These are phyloP conservation scores for Trogon surrucura DNA, from an alignment of 2,113 vertebrate species.

Conservation along the genomic window DNA sequence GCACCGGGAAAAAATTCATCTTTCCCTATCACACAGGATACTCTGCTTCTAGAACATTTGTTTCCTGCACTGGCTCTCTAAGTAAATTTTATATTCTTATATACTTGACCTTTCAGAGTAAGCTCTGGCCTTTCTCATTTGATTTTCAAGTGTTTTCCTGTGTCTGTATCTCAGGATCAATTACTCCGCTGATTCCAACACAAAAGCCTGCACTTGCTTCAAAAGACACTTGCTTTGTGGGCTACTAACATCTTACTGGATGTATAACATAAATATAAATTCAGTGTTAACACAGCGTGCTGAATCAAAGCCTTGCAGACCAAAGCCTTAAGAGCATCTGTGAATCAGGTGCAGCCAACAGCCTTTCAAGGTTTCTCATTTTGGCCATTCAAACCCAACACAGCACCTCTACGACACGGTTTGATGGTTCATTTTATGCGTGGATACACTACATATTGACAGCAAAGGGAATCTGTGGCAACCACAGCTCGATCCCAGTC, in stretches of 20 bases:
- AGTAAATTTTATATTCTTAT: neutral
- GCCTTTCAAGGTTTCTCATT: neutral
- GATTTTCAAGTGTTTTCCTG: neutral
- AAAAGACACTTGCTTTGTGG: neutral
- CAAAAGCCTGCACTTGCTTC: neutral
- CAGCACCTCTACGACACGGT: neutral
- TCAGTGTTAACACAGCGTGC: neutral
- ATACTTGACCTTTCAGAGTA: neutral
- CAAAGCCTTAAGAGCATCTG: neutral
- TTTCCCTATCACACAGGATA: neutral
- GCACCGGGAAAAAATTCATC: neutral
- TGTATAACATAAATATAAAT: neutral
- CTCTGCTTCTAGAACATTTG: neutral
- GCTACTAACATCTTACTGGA: neutral
- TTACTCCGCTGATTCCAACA: neutral
- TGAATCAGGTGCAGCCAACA: neutral
- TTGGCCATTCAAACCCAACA: neutral
- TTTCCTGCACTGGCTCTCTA: neutral
- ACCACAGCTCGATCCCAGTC: neutral
- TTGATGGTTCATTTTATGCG: constrained; percentile 31
- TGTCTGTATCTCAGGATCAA: neutral
- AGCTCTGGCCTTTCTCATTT: neutral
- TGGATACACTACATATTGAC: constrained; percentile 3
- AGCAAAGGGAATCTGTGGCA: neutral
- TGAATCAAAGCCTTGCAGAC: neutral